Percentiles rank a stretch among this genome's conserved stretches.
phyloP scores from a whole-genome alignment of 92 coral and sea anemone species.

The Micromussa lordhowensis region DNA sequence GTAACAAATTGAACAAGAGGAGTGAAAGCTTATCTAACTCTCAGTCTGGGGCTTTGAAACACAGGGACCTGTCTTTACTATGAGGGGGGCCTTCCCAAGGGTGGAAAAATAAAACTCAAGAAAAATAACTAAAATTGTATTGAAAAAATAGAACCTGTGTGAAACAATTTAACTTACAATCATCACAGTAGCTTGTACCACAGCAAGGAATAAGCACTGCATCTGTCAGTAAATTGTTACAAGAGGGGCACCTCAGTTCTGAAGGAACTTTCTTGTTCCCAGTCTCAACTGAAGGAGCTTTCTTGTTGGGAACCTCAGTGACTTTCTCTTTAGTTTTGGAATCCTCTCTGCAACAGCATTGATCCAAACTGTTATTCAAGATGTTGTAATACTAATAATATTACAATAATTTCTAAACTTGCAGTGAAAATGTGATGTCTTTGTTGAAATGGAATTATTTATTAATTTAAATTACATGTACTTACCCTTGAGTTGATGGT shows the following conservation, averaged over 20 bases:
- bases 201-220: constrained; percentile 99
- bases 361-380: neutral
- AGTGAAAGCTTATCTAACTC: too few species aligned
- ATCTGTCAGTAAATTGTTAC: constrained; percentile 86
- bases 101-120: too few species aligned
- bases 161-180: constrained; percentile 71
- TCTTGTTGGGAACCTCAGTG: neutral
- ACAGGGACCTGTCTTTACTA: too few species aligned
- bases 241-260: constrained; percentile 90
- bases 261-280: constrained; percentile 77
- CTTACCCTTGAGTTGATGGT: constrained; percentile 31
- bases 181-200: constrained; percentile 99
- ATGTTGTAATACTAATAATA: neutral
- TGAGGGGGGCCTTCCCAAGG: too few species aligned
- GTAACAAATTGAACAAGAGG: too few species aligned
- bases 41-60: too few species aligned
- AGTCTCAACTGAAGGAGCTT: constrained; percentile 23
- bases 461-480: neutral
- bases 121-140: too few species aligned
- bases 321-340: constrained; percentile 48
- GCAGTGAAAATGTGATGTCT: too few species aligned
- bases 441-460: too few species aligned
- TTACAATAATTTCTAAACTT: too few species aligned
- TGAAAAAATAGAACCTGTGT: neutral
- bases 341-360: constrained; percentile 24